Evolutionary conservation across 2,113 vertebrate species (phyloP), one percentile per base, ranked within the genome.

Genomic region (Engystomops pustulosus): DNA sequence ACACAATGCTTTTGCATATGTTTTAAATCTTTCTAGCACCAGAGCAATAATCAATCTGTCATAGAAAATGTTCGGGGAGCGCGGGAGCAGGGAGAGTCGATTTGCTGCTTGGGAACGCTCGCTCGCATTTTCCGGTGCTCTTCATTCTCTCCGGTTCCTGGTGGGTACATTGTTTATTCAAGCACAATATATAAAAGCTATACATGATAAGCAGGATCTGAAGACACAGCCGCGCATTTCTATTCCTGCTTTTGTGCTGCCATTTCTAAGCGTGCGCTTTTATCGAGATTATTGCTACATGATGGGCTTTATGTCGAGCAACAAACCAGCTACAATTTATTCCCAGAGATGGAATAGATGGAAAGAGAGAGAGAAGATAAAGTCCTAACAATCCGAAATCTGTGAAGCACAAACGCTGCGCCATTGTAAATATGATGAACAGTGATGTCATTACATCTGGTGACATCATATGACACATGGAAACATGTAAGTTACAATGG

Each of bases 21-120:
- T 79, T 79, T 78, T 36, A 79, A 85, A 70, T 70, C 83, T 79
- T 55, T 79, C 14, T 69, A 70, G 32, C 83, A 58, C 75, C 47
- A 45, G 62, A 85, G 83, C 65, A 78, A 85, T 79, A 85, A 85
- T 85, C 83, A 85, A 79, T 79, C 75, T 85, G 83, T 85, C 75
- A 85, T 20, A 44, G 58, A 55, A 69, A 79, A 70, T 69, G 83
- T 79, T 85, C 75, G 36, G 53, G 53, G 75, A 55, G 62, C 44
- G 34, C 38, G 27, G 51, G 51, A 44, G 71, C 70, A 60, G 38
- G n/a, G 27, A 58, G 65, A 85, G 72, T 38, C 45, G 60, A 36
- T 75, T 69, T 68, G 75, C 47, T 78, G 12, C 75, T 41, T 25
- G 51, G 17, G 30, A 78, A 34, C 53, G 20, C 20, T 11, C n/a